A percentile compares a stretch with the other conserved stretches of the same genome.
These are phyloP conservation scores for Pseudomugil tenellus DNA, from an alignment of 2,797 vertebrate species.

Conservation along the genomic window DNA sequence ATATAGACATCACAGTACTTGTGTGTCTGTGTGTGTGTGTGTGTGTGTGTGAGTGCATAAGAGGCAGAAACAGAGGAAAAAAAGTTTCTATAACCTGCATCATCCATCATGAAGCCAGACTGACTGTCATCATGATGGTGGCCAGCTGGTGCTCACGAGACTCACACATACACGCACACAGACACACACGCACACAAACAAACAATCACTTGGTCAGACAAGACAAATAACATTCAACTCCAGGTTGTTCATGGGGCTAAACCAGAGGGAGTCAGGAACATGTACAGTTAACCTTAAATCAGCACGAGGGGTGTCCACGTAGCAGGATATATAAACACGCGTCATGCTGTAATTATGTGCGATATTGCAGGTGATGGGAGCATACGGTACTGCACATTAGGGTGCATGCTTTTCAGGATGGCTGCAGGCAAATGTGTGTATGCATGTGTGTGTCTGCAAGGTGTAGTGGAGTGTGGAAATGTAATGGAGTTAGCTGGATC, in stretches of 20 bases:
- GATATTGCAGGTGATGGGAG: constrained; percentile 18
- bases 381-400: constrained; percentile 13
- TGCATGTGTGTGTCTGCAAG: constrained; percentile 4
- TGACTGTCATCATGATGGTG: constrained; percentile 72
- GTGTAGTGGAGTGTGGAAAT: constrained; percentile 3
- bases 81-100: constrained; percentile 51
- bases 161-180: constrained; percentile 16
- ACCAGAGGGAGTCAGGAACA: constrained; percentile 57
- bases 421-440: constrained; percentile 13
- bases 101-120: constrained; percentile 78
- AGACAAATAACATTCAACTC: constrained; percentile 71
- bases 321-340: constrained; percentile 52
- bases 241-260: constrained; percentile 52
- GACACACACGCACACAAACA: background rate
- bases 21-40: constrained; percentile 23
- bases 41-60: constrained; percentile 6
- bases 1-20: constrained; percentile 37
- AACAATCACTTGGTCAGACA: constrained; percentile 53
- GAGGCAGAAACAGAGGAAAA: constrained; percentile 33
- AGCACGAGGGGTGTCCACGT: constrained; percentile 54
- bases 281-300: constrained; percentile 73
- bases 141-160: constrained; percentile 72
- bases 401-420: background rate
- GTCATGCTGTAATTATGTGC: constrained; percentile 8
- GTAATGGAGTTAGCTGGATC: constrained; percentile 24